Evolutionary conservation across 1,140 invertebrate species (phyloP).

Genomic region (Nephila pilipes): DNA sequence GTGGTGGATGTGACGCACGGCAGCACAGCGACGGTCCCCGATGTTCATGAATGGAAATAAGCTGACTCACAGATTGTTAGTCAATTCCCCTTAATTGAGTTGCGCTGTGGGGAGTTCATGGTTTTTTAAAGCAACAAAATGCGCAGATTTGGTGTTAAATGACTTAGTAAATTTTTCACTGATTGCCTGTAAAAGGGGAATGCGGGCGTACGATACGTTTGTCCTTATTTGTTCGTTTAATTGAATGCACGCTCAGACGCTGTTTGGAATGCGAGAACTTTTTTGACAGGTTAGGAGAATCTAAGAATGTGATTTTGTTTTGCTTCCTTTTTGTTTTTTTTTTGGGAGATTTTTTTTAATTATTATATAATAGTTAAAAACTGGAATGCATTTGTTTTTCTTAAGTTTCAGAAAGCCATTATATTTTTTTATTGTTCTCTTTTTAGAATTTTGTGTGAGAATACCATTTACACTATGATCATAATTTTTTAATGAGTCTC

Average conservation of each 20-base stretch:
- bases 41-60: slow-evolving; percentile 64
- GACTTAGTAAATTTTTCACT: not conserved
- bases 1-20: slow-evolving; percentile 22
- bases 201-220: not conserved
- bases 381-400: too few relatives aligned
- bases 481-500: too few relatives aligned
- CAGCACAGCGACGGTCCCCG: not conserved
- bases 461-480: too few relatives aligned
- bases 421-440: too few relatives aligned
- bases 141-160: slow-evolving; percentile 9
- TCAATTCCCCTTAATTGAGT: slow-evolving; percentile 43
- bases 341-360: too few relatives aligned
- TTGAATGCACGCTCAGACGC: not conserved
- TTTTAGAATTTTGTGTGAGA: too few relatives aligned
- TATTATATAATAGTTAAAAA: too few relatives aligned
- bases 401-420: too few relatives aligned
- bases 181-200: not conserved
- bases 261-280: not conserved
- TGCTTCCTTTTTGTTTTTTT: too few relatives aligned
- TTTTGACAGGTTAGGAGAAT: too few relatives aligned
- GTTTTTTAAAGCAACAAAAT: not conserved
- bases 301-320: too few relatives aligned
- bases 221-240: slow-evolving; percentile 10
- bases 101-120: slow-evolving; percentile 32
- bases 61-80: slow-evolving; percentile 46